A percentile compares a stretch with the other conserved stretches of the same genome.
Evolutionary conservation across 2,113 vertebrate genomes (phyloP).

Genomic region (Eclectus roratus): DNA sequence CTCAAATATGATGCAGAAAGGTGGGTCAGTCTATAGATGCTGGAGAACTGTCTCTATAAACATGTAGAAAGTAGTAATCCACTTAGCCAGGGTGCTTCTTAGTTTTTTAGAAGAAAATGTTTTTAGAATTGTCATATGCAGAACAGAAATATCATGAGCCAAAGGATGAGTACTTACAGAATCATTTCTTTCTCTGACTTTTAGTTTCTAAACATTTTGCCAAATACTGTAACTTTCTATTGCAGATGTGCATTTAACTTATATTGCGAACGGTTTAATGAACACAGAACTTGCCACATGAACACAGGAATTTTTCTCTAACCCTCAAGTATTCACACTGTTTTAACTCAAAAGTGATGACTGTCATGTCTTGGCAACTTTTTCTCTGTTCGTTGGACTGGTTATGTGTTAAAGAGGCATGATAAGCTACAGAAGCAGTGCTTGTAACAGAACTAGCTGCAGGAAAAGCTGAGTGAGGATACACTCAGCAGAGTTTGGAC

Average conservation of each 20-base stretch:
- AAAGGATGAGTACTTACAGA: background rate
- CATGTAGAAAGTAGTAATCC: background rate
- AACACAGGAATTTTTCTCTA: background rate
- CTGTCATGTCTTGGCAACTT: background rate
- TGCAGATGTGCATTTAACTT: background rate
- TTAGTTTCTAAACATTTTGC: background rate
- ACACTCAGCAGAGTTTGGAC: background rate
- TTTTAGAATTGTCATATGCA: background rate
- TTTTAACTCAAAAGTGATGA: background rate
- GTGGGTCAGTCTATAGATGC: background rate
- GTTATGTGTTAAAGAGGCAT: background rate
- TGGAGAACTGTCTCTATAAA: background rate
- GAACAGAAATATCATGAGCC: background rate
- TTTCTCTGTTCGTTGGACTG: background rate
- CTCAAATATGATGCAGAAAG: background rate
- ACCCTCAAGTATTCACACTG: background rate
- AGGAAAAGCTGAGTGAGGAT: background rate
- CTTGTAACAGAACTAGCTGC: background rate
- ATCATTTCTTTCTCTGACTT: background rate
- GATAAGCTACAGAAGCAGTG: background rate
- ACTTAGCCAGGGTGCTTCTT: background rate
- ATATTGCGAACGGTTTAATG: accelerated
- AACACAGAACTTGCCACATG: background rate
- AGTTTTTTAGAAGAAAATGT: background rate
- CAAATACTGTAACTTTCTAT: background rate